Percentiles rank a stretch among this genome's conserved stretches.
Conservation (phyloP, 2,888 invertebrate genomes). For the Apantesis nais region DNA sequence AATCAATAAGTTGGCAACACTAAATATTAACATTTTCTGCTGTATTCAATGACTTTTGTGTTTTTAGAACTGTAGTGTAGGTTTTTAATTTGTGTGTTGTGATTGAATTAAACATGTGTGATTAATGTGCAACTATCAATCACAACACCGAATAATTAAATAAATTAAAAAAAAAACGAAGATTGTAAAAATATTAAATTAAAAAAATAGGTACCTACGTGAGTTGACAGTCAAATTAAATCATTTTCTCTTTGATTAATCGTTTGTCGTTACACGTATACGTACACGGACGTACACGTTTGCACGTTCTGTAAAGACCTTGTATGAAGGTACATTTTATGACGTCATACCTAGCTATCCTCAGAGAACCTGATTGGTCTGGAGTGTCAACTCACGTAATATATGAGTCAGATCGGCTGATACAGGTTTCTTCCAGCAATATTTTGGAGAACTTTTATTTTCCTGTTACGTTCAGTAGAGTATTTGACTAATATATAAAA, state of each 20-base stretch:
- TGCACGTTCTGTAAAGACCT: not conserved
- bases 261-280: not conserved
- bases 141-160: not conserved
- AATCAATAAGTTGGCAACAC: not conserved
- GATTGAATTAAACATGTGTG: not conserved
- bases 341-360: not conserved
- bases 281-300: not conserved
- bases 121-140: not conserved
- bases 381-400: not conserved
- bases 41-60: not conserved
- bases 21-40: not conserved
- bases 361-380: not conserved
- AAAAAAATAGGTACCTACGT: not conserved
- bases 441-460: not conserved
- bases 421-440: not conserved
- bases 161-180: not conserved
- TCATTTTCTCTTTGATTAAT: not conserved
- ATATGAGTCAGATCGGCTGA: not conserved
- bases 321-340: not conserved
- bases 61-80: not conserved
- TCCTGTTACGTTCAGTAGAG: not conserved
- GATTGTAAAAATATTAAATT: not conserved
- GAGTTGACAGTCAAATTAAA: not conserved
- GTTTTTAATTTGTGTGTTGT: not conserved
- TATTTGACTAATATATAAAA: not conserved